These are phyloP conservation scores for Spermophilus dauricus DNA, from an alignment of 2,113 vertebrate genomes.

Conservation along the genomic window DNA sequence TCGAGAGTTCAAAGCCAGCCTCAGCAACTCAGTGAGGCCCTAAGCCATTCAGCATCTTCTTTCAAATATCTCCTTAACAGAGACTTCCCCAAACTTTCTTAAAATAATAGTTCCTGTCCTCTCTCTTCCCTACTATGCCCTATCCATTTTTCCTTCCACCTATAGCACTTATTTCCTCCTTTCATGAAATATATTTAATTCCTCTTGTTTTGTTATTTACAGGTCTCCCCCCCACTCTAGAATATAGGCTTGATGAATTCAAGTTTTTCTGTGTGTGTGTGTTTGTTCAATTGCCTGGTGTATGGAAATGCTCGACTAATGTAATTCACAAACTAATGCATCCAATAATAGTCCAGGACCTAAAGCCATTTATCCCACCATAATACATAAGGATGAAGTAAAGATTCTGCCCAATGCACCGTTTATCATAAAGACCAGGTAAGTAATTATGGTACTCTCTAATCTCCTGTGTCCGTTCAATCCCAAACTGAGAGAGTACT, in stretches of 20 bases:
- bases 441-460: not conserved
- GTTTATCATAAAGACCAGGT: not conserved
- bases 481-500: not conserved
- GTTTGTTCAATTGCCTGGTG: not conserved
- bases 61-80: not conserved
- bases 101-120: not conserved
- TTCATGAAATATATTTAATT: not conserved
- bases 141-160: not conserved
- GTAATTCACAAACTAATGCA: not conserved
- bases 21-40: too few relatives aligned
- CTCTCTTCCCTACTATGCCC: not conserved
- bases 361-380: not conserved
- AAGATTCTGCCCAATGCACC: not conserved
- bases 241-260: not conserved
- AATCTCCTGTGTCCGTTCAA: not conserved
- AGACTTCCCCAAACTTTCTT: not conserved
- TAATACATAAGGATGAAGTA: conserved; percentile 1
- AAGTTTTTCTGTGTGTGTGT: not conserved
- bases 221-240: not conserved
- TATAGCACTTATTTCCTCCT: not conserved
- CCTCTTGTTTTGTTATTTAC: not conserved
- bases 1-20: too few relatives aligned
- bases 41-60: not conserved
- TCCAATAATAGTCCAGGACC: not conserved
- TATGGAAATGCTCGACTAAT: not conserved